Base-by-base conservation (phyloP, 2,888 invertebrate genomes). In the Diogma glabrata region DNA sequence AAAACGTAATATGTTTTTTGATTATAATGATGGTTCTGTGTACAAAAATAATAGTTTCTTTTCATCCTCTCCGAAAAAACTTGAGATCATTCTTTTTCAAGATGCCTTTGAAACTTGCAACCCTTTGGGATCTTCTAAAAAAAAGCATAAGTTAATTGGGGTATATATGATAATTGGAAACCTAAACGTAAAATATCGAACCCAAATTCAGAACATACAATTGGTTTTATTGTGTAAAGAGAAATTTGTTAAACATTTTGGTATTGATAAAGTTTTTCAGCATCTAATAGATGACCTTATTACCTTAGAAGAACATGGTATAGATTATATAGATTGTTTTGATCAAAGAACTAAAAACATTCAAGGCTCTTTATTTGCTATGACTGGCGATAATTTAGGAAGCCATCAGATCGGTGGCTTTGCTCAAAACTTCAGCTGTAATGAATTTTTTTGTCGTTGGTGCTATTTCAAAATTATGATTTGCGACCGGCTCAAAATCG, bases 31-130 rank as follows among this genome's bases (percentile, higher is more conserved):
- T n/a, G n/a, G n/a, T n/a, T n/a, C n/a, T n/a, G n/a, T n/a, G n/a
- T 51, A 12, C 45, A 53, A 52, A 50, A 36, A 52, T 17, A 56
- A 54, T 24, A 26, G 7, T 22, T 56, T 57, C 54, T 55, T 57
- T 48, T 49, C 26, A 52, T 53, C 5, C 4, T 3, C 3, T 49
- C 10, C 19, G 3, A 43, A 47, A 16, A 46, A 53, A 16, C 12
- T 54, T n/a, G 46, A 47, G 53, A 51, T 60, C 12, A 59, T 62
- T 45, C 43, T 63, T 14, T 63, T 58, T 55, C 61, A 62, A 55
- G 61, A 62, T 56, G 58, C 58, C 8, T 60, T 63, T 52, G 60
- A 63, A 53, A 16, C 60, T 30, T 61, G 63, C 17, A 63, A 63
- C 54, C 62, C 61, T 14, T 46, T 64, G 14, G 62, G 62, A 10